Percentiles rank a stretch among this genome's conserved stretches.
Evolutionary conservation across 2,113 vertebrate genomes (phyloP).

Genomic region (Copsychus sechellarum): DNA sequence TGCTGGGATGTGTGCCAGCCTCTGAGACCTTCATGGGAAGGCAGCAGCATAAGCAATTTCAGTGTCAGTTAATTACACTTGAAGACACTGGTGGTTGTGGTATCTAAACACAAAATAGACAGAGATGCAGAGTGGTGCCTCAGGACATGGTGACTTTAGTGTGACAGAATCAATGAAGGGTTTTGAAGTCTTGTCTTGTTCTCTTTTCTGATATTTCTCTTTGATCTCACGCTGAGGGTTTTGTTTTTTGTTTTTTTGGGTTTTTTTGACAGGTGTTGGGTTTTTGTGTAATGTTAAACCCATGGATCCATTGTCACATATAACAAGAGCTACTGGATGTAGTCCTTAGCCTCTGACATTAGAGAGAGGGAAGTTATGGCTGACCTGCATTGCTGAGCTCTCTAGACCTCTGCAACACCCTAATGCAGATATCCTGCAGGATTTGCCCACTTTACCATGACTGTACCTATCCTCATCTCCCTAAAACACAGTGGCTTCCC

Average conservation of each 20-base stretch:
- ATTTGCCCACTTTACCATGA: background rate
- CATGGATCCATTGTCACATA: background rate
- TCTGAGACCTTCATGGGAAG: background rate
- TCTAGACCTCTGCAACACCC: background rate
- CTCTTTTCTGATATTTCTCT: slow-evolving; percentile 54
- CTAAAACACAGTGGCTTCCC: background rate
- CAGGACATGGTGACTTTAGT: background rate
- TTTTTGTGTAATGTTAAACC: background rate
- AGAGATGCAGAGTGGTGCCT: background rate
- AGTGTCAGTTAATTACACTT: background rate
- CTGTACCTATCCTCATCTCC: background rate
- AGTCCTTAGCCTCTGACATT: background rate
- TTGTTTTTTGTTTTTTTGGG: background rate
- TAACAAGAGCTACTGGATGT: background rate
- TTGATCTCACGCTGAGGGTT: slow-evolving; percentile 51
- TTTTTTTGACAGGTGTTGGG: slow-evolving; percentile 53
- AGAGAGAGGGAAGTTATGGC: background rate
- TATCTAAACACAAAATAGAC: background rate
- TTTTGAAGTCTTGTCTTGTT: background rate
- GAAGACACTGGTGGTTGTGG: background rate
- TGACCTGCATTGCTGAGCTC: background rate
- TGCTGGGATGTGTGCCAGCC: background rate
- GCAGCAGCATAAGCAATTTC: background rate
- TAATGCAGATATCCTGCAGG: background rate
- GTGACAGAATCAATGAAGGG: background rate